Percentiles rank a stretch among this genome's conserved stretches.
phyloP scores from a whole-genome alignment of 2,888 invertebrate genomes.

The Trileptium ribeirensis region DNA sequence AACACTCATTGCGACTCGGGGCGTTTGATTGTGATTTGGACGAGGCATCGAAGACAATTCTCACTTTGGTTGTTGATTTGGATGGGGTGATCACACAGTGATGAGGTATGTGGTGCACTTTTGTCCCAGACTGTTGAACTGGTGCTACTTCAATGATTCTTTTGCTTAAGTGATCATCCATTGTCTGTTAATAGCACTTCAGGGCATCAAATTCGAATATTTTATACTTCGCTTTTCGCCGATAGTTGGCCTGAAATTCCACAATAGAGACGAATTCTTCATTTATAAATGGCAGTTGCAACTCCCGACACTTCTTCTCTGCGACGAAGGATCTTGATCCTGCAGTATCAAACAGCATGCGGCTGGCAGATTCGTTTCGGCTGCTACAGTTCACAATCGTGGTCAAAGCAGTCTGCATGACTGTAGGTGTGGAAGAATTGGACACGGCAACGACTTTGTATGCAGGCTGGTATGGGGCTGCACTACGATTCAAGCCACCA shows the following conservation, averaged over 20 bases:
- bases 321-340: not conserved
- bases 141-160: conserved; percentile 26
- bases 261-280: not conserved
- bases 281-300: not conserved
- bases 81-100: conserved; percentile 28
- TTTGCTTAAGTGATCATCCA: conserved; percentile 16
- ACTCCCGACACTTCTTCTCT: not conserved
- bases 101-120: conserved; percentile 30
- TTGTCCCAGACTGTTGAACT: not conserved
- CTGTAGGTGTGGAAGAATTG: not conserved
- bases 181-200: conserved; percentile 13
- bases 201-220: not conserved
- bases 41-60: conserved; percentile 34
- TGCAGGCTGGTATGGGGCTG: too few species aligned
- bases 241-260: not conserved
- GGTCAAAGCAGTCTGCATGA: conserved; percentile 7
- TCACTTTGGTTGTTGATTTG: conserved; percentile 27
- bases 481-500: not conserved
- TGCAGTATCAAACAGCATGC: conserved; percentile 12
- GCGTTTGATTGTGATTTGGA: not conserved
- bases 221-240: not conserved
- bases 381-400: not conserved
- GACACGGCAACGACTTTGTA: not conserved
- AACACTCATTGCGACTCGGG: conserved; percentile 32
- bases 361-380: not conserved